phyloP scores from a whole-genome alignment of 2,797 vertebrate genomes.

The Coracias cyanogaster region DNA sequence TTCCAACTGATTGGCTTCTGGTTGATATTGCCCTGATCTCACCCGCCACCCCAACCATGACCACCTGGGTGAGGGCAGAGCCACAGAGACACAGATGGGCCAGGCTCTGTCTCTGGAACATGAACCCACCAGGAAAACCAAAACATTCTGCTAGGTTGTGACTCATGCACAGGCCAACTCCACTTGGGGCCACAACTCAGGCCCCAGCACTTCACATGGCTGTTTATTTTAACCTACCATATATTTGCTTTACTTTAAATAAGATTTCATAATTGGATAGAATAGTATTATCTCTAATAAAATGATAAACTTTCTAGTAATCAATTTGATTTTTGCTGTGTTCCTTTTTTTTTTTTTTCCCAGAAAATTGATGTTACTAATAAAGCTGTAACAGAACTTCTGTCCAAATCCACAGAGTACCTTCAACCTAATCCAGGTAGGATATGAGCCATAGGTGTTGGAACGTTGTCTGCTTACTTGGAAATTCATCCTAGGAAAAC shows the following conservation, averaged over 20 bases:
- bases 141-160: too few species aligned
- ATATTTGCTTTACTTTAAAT: not conserved
- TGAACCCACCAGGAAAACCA: too few species aligned
- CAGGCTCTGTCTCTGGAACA: too few species aligned
- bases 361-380: slow-evolving; percentile 95
- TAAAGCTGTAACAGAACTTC: slow-evolving; percentile 91
- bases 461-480: not conserved
- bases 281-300: not conserved
- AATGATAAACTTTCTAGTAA: not conserved
- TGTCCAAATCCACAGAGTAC: slow-evolving; percentile 93
- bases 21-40: too few species aligned
- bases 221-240: not conserved
- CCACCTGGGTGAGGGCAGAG: too few species aligned
- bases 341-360: slow-evolving; percentile 36
- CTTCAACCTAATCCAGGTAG: slow-evolving; percentile 97
- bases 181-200: too few species aligned
- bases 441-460: not conserved
- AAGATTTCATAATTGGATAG: not conserved
- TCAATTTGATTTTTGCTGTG: not conserved
- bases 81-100: too few species aligned
- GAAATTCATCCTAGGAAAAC: not conserved
- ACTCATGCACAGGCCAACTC: too few species aligned
- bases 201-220: not conserved
- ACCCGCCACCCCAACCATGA: too few species aligned
- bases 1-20: too few species aligned